Evolutionary conservation across 2,888 invertebrate genomes (phyloP), one percentile per base, ranked within the genome.

Genomic region (Venustoraphidia nigricollis): DNA sequence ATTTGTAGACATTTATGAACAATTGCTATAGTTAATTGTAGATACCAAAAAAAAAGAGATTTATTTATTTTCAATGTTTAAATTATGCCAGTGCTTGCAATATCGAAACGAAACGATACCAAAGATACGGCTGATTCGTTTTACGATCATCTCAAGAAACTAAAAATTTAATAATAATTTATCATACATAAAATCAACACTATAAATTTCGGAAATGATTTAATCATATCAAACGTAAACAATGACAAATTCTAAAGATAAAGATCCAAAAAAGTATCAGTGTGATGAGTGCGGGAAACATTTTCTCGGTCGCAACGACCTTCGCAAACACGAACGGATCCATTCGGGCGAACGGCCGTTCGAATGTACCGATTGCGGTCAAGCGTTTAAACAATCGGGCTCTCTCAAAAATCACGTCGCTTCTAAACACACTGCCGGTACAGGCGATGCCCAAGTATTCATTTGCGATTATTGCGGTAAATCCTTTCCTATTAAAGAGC

Each of bases 401-500:
- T 79, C 77, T 50, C 65, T 83, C 44, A 73, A 77, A 56, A 77
- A 76, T 56, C 86, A 86, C 61, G 63, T 75, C 10, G 68, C 71
- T 37, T 71, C 71, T 52, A 68, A 69, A 52, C 81, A 81, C 58
- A 66, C 70, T 1, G 62, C 62, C 9, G 65, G 63, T 44, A 59
- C 66, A 45, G 62, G 62, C 50, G 60, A 58, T 48, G 55, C 59
- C 1, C 64, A 68, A 38, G 66, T 76, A 34, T 85, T 76, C 62
- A 71, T 77, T 44, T 90, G 90, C 61, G 69, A 78, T 57, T 76
- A 81, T 54, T 90, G 90, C 62, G 74, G 79, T 45, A 85, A 84
- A 60, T 74, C 77, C 36, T 90, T 89, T 62, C 77, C 83, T 0
- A 68, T 84, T 10, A 83, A 88, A 63, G 84, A 86, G 58, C 76